phyloP scores from a whole-genome alignment of 2,113 vertebrate species.

The Trogon surrucura region DNA sequence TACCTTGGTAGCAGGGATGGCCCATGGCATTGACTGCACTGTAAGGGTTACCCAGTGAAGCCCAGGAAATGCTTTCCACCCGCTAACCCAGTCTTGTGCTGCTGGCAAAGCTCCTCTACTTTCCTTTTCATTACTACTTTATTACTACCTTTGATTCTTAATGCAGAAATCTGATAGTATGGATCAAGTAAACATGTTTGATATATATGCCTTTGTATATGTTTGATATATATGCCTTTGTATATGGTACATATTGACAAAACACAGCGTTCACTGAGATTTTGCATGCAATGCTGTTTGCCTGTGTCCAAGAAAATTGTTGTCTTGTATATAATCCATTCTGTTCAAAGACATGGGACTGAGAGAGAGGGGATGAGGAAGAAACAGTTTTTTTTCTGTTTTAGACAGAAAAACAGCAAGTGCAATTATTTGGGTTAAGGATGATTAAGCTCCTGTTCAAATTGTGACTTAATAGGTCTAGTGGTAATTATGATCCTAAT shows the following conservation, averaged over 20 bases:
- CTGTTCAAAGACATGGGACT: not conserved
- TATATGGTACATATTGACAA: not conserved
- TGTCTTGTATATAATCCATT: not conserved
- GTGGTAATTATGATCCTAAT: conserved; percentile 46
- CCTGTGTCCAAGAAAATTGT: not conserved
- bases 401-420: conserved; percentile 31
- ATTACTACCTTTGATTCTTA: not conserved
- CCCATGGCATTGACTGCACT: not conserved
- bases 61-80: not conserved
- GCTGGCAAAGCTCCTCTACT: not conserved
- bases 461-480: conserved; percentile 40
- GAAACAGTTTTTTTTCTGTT: not conserved
- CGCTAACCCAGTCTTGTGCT: not conserved
- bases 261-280: not conserved
- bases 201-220: not conserved
- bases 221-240: not conserved
- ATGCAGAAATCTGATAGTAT: not conserved
- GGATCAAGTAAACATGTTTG: not conserved
- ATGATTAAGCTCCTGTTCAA: conserved; percentile 28
- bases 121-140: not conserved
- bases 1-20: not conserved
- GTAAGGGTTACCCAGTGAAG: not conserved
- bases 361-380: not conserved
- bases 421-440: not conserved
- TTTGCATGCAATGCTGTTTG: fast-evolving